These are phyloP conservation scores for fruit fly (Drosophila melanogaster) DNA, from an alignment of 1,140 invertebrate species.

Conservation along the genomic window Release_6_plus_ISO1_MT NT_033779.5:20705001-20705500, in stretches of 20 bases:
- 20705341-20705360: conserved; percentile 26
- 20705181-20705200: neutral
- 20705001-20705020: conserved; percentile 71
- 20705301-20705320: conserved; percentile 2
- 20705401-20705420: conserved; percentile 32
- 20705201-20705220: conserved; percentile 17
- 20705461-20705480: conserved; percentile 15
- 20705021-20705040: conserved; percentile 64
- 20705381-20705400: conserved; percentile 23
- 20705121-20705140: conserved; percentile 71
- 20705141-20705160: neutral
- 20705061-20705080: conserved; percentile 70
- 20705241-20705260: conserved; percentile 40
- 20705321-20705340: conserved; percentile 38
- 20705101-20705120: conserved; percentile 77
- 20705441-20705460: conserved; percentile 16
- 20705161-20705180: conserved; percentile 3
- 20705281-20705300: conserved; percentile 27
- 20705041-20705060: conserved; percentile 51
- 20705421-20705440: conserved; percentile 22
- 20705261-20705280: conserved; percentile 46
- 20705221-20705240: conserved; percentile 35
- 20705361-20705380: conserved; percentile 34
- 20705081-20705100: conserved; percentile 29
- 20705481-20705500: conserved; percentile 9